Base-by-base conservation (phyloP, 1,140 invertebrate species). In the Nephotettix cincticeps region DNA sequence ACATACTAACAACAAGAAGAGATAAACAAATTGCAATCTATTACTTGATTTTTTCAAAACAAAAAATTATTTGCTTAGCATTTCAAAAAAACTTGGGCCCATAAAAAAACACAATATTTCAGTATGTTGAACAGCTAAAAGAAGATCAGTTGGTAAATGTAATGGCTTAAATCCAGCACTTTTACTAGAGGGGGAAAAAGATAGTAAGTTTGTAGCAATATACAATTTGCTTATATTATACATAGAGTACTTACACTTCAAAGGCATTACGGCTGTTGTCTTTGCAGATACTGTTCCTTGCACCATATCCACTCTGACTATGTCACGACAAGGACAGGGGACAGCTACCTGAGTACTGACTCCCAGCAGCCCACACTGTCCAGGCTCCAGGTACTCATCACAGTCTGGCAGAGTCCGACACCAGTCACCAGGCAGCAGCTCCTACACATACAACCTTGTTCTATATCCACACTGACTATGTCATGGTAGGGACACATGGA, bases 291-390 rank as follows among this genome's bases (percentile, higher is more conserved):
- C 27, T 32, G 23, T 36, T 63, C 69, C 69, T 27, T 66, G 69
- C 9, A 74, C 61, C 9, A 75, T 51, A n/a, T 75, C 72, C 21
- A 75, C 43, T 30, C 72, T 71, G 28, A 71, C 23, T 19, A 75
- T 66, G 19, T 70, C 71, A 21, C 29, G n/a, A 65, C 67, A 64
- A 43, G 69, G 71, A 23, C 64, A 45, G 32, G 74, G 74, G 0
- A 72, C 74, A 61, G 71, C 71, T 21, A 72, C 69, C 17, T 72
- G 61, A 21, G 74, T 70, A n/a, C 69, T 71, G 27, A 75, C 56
- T 19, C 72, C 70, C 14, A 75, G 45, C 36, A 75, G 40, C 64
- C 73, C 72, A 43, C 72, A 74, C 19, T 67, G 29, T 13, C 21
- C 27, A 2, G 40, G 32, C 51, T 70, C 70, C 27, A 75, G 13